Evolutionary conservation across 2,888 invertebrate species (phyloP).

Genomic region (Acrobasis repandana): DNA sequence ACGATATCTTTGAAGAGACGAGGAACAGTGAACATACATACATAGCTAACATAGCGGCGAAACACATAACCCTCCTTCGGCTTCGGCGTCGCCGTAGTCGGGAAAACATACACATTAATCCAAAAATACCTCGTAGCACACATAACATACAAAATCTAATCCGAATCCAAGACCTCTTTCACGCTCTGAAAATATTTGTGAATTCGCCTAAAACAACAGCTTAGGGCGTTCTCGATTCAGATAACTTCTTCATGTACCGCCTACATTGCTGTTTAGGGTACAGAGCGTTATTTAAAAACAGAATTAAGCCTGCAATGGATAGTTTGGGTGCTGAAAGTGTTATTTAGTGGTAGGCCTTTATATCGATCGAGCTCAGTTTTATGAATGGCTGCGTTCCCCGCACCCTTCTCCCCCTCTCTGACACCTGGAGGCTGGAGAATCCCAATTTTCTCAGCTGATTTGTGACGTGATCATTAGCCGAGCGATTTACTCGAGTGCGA

Average conservation of each 20-base stretch:
- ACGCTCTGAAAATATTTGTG: slow-evolving; percentile 34
- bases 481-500: slow-evolving; percentile 47
- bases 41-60: no score
- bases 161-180: slow-evolving; percentile 33
- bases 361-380: slow-evolving; percentile 76
- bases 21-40: no score
- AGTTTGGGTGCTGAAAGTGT: slow-evolving; percentile 31
- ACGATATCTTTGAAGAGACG: no score
- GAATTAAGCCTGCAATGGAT: slow-evolving; percentile 37
- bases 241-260: slow-evolving; percentile 30
- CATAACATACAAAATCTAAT: slow-evolving; percentile 32
- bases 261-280: slow-evolving; percentile 42
- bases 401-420: slow-evolving; percentile 28
- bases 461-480: slow-evolving; percentile 53
- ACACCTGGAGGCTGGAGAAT: slow-evolving; percentile 38
- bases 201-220: slow-evolving; percentile 39
- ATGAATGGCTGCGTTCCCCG: slow-evolving; percentile 66
- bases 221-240: slow-evolving; percentile 21
- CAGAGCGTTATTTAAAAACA: slow-evolving; percentile 24
- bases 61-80: no score
- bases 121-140: not conserved
- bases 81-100: no score
- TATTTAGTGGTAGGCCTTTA: slow-evolving; percentile 48
- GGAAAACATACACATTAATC: no score
- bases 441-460: slow-evolving; percentile 60